phyloP scores from a whole-genome alignment of 1,140 invertebrate species.

The Trichoplusia ni region DNA sequence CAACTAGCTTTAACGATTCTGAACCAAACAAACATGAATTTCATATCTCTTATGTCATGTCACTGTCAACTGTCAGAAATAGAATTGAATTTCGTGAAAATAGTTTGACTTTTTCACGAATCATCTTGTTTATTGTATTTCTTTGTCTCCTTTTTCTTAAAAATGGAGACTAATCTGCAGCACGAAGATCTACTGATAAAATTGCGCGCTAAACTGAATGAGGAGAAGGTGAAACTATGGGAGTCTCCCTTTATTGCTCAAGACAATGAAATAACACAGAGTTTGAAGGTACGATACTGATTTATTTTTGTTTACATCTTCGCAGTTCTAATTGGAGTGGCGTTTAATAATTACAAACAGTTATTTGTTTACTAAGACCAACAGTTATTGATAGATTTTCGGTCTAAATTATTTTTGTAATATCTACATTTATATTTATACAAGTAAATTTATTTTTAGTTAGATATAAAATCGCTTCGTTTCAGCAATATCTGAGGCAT shows the following conservation, averaged over 20 bases:
- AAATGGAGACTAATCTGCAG: slow-evolving; percentile 71
- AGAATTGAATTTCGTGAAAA: slow-evolving; percentile 16
- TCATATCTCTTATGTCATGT: neutral
- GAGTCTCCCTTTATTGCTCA: slow-evolving; percentile 85
- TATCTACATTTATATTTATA: no score
- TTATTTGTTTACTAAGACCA: neutral
- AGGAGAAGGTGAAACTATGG: slow-evolving; percentile 87
- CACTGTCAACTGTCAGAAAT: slow-evolving; percentile 1
- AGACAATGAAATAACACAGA: slow-evolving; percentile 53
- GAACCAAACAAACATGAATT: neutral
- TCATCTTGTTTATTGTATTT: slow-evolving; percentile 34
- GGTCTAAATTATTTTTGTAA: no score
- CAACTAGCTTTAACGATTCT: no score
- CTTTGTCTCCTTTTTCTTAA: neutral
- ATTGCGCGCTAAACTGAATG: slow-evolving; percentile 84
- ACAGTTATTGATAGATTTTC: no score
- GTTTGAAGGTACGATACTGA: slow-evolving; percentile 59
- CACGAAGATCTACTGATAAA: slow-evolving; percentile 84
- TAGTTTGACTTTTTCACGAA: slow-evolving; percentile 38
- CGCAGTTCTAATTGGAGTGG: neutral
- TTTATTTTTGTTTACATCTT: neutral
- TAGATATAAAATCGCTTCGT: no score
- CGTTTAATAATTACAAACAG: neutral
- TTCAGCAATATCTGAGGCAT: no score
- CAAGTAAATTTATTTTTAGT: no score